A percentile compares a stretch with the other conserved stretches of the same genome.
These are phyloP conservation scores for Sturmia bella DNA, from an alignment of 2,888 invertebrate genomes.

Conservation along the genomic window DNA sequence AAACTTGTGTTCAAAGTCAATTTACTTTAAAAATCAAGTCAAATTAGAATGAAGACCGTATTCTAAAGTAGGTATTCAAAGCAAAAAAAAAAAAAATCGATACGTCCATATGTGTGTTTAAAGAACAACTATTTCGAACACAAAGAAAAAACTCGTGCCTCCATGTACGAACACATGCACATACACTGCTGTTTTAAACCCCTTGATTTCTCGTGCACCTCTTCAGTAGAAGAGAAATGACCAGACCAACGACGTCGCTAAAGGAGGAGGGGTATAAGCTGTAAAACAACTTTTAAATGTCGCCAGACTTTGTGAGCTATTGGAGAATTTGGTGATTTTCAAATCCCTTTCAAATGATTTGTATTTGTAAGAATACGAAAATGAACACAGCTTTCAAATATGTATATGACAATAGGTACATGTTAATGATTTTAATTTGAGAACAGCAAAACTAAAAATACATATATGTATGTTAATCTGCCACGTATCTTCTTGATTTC, in stretches of 20 bases:
- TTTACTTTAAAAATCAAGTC: constrained; percentile 2
- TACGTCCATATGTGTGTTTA: constrained; percentile 2
- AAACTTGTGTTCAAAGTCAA: constrained; percentile 17
- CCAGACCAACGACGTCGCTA: background rate
- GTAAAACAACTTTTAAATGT: no score
- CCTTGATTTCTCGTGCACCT: background rate
- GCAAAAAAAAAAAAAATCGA: constrained; percentile 28
- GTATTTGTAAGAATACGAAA: no score
- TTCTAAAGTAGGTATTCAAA: background rate
- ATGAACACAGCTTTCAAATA: no score
- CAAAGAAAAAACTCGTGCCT: constrained; percentile 53
- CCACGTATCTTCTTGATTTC: no score
- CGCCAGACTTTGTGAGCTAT: no score
- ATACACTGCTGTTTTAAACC: background rate
- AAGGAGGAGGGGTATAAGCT: no score
- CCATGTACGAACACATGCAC: constrained; percentile 25
- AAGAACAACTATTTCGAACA: constrained; percentile 19
- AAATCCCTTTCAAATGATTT: no score
- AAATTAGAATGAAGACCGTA: background rate
- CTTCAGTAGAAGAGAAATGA: background rate
- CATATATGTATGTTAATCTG: no score
- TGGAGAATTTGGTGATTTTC: no score
- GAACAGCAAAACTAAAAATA: no score
- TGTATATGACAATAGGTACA: no score
- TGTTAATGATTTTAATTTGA: no score